These are phyloP conservation scores for Elgaria multicarinata DNA, from an alignment of 2,113 vertebrate species.

Conservation along the genomic window DNA sequence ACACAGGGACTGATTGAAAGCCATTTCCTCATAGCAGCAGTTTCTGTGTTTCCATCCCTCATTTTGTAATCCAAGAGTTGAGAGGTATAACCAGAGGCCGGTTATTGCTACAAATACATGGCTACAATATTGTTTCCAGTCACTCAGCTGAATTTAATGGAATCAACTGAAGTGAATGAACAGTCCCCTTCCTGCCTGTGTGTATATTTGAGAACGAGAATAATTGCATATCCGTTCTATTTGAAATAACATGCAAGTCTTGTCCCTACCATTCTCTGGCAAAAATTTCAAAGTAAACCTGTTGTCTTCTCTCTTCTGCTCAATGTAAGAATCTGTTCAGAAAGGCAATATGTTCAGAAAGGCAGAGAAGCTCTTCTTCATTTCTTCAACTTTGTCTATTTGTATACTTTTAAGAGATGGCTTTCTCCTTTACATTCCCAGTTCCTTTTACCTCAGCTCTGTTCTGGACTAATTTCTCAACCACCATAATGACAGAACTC, in stretches of 20 bases:
- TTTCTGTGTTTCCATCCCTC: background rate
- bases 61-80: background rate
- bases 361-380: slow-evolving; percentile 9
- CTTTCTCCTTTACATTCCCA: slow-evolving; percentile 11
- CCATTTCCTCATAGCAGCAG: background rate
- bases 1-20: background rate
- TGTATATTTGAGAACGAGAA: slow-evolving; percentile 16
- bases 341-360: slow-evolving; percentile 5
- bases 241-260: slow-evolving; percentile 26
- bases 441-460: too few species aligned
- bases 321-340: slow-evolving; percentile 19
- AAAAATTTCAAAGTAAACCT: slow-evolving; percentile 44
- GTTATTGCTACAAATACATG: background rate
- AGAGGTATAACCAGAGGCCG: background rate
- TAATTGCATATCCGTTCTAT: background rate
- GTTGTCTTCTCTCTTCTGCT: slow-evolving; percentile 27
- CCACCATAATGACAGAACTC: background rate
- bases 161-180: background rate
- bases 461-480: slow-evolving; percentile 40
- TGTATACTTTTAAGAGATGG: slow-evolving; percentile 24
- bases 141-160: background rate
- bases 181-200: background rate
- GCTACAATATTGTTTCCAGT: background rate
- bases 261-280: background rate
- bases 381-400: slow-evolving; percentile 41